Conservation (phyloP, 64 coral and sea anemone species). For the Porites australiensis region DNA sequence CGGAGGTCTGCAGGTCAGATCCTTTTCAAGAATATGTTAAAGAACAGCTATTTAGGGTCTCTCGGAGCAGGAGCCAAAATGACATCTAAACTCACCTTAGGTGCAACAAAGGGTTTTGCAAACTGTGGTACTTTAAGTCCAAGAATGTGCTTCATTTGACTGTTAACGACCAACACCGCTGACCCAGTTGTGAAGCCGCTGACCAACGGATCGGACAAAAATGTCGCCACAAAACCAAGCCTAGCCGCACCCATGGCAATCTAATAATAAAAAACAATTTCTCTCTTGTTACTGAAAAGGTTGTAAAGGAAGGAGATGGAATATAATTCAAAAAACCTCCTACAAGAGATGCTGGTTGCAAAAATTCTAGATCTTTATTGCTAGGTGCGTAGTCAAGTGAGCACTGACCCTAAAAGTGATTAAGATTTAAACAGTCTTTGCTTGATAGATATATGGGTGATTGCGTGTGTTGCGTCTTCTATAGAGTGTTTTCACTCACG, state of each 20-base stretch:
- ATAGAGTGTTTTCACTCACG: too few species aligned
- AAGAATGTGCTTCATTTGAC: slow-evolving; percentile 88
- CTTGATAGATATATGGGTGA: too few species aligned
- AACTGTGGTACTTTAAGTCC: slow-evolving; percentile 56
- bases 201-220: slow-evolving; percentile 87
- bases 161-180: slow-evolving; percentile 77
- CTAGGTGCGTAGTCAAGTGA: too few species aligned
- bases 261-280: slow-evolving; percentile 8
- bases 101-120: slow-evolving; percentile 56
- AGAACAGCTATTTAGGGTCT: too few species aligned
- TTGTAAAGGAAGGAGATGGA: too few species aligned
- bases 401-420: too few species aligned
- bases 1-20: too few species aligned
- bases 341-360: too few species aligned
- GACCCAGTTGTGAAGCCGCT: slow-evolving; percentile 95
- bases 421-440: too few species aligned
- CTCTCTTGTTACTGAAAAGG: neutral
- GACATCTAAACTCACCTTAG: slow-evolving; percentile 41
- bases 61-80: neutral
- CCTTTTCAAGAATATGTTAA: neutral
- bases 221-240: slow-evolving; percentile 84
- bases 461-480: too few species aligned
- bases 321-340: too few species aligned
- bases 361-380: too few species aligned
- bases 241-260: slow-evolving; percentile 75